These are phyloP conservation scores for Hestina assimilis DNA, from an alignment of 1,140 invertebrate genomes.

Conservation along the genomic window DNA sequence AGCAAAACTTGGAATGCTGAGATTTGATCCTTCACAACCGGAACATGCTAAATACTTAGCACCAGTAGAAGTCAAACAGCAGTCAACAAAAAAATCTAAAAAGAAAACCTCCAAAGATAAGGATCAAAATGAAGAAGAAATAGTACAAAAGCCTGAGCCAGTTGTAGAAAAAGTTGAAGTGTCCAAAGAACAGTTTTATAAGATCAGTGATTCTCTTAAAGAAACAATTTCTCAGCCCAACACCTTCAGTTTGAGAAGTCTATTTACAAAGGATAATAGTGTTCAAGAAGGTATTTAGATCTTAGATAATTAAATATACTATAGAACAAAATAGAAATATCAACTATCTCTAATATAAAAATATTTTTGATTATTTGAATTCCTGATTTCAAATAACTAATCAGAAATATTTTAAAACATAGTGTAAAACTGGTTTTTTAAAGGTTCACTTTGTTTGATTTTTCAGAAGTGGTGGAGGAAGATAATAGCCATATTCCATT, in stretches of 20 bases:
- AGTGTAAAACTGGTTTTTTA: neutral
- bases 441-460: neutral
- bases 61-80: conserved; percentile 41
- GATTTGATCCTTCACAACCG: conserved; percentile 81
- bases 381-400: too few species aligned
- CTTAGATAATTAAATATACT: too few species aligned
- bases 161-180: conserved; percentile 70
- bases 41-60: conserved; percentile 80
- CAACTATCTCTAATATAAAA: too few species aligned
- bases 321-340: too few species aligned
- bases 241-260: conserved; percentile 80
- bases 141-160: conserved; percentile 31
- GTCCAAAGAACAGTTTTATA: conserved; percentile 82
- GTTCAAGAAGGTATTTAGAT: conserved; percentile 39
- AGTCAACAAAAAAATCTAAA: conserved; percentile 54
- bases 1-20: conserved; percentile 77
- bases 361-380: too few species aligned
- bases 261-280: conserved; percentile 68
- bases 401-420: too few species aligned
- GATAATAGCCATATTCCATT: conserved; percentile 40
- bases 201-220: conserved; percentile 80
- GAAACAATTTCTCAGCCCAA: conserved; percentile 75
- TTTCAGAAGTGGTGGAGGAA: conserved; percentile 2
- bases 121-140: conserved; percentile 31
- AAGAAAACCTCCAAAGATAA: conserved; percentile 52